phyloP scores from a whole-genome alignment of 2,797 vertebrate genomes.

The Botia almorhae region DNA sequence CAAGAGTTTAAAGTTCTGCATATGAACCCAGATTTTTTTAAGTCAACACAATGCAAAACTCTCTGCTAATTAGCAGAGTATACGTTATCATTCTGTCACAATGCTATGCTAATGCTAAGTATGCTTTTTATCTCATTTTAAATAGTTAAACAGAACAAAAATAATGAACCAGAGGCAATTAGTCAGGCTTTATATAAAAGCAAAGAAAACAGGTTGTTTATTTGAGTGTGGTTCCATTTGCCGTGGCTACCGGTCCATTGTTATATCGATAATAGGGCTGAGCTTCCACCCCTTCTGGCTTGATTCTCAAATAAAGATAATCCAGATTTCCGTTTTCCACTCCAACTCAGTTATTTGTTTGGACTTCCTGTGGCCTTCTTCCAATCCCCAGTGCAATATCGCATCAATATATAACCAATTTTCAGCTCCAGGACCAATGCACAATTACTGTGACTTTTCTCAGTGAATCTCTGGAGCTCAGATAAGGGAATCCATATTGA shows the following conservation, averaged over 20 bases:
- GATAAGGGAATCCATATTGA: constrained; percentile 72
- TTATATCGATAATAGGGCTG: constrained; percentile 58
- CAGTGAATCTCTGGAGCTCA: constrained; percentile 64
- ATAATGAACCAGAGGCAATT: background rate
- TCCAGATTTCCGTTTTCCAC: constrained; percentile 55
- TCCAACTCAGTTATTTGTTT: constrained; percentile 65
- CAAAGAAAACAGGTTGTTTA: constrained; percentile 22
- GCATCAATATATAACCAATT: constrained; percentile 74
- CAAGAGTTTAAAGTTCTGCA: background rate
- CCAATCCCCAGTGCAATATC: constrained; percentile 64
- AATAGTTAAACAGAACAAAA: background rate
- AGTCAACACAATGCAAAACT: constrained; percentile 1
- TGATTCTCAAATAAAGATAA: constrained; percentile 59
- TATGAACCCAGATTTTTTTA: background rate
- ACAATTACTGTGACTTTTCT: constrained; percentile 67
- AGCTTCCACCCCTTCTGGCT: constrained; percentile 56
- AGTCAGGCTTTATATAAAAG: constrained; percentile 1
- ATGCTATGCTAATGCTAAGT: too few species aligned
- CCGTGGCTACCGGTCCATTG: constrained; percentile 33
- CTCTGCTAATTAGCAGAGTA: background rate
- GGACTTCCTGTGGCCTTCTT: constrained; percentile 68
- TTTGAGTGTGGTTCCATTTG: constrained; percentile 26
- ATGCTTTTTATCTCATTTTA: background rate
- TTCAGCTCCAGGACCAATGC: constrained; percentile 64
- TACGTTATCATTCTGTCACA: background rate